Conservation (phyloP, 1,140 invertebrate species). For the Calosoma granatense region DNA sequence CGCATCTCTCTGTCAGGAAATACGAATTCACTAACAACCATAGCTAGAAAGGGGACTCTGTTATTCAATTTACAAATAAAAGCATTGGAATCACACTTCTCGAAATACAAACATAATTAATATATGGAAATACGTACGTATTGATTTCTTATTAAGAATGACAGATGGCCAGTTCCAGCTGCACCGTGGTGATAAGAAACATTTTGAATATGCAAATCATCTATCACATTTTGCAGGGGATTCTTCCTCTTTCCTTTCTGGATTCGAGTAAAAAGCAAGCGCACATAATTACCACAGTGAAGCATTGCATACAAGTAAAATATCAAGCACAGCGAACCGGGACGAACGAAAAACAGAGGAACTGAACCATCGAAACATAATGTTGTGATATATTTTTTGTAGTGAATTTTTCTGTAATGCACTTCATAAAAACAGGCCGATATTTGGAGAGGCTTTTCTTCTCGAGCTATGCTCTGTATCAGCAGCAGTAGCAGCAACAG, state of each 20-base stretch:
- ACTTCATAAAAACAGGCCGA: not conserved
- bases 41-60: no score
- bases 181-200: not conserved
- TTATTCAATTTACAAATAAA: no score
- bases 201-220: conserved; percentile 5
- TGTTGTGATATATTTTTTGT: not conserved
- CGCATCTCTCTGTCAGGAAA: no score
- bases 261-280: not conserved
- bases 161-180: not conserved
- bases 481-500: no score
- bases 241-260: not conserved
- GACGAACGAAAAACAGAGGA: not conserved
- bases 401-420: not conserved
- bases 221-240: not conserved
- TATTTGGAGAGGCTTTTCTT: conserved; percentile 1
- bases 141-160: no score
- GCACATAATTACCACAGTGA: not conserved
- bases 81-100: no score
- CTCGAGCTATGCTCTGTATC: no score
- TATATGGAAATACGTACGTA: no score
- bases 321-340: not conserved
- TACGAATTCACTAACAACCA: no score
- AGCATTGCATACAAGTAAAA: not conserved
- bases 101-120: no score
- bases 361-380: not conserved